phyloP scores from a whole-genome alignment of 92 coral and sea anemone species.

The Muricea muricata region DNA sequence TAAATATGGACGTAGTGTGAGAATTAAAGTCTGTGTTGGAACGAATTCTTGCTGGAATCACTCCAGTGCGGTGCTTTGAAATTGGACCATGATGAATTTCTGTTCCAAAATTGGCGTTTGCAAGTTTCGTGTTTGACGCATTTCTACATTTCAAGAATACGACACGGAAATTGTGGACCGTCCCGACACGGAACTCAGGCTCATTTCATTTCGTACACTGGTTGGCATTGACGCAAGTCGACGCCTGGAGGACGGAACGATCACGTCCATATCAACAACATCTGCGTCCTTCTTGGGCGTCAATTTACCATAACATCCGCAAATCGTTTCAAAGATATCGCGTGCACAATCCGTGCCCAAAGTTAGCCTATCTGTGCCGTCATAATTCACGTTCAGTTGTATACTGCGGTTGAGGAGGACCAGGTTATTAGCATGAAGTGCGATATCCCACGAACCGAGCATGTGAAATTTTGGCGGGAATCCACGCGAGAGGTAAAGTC shows the following conservation, averaged over 20 bases:
- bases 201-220: slow-evolving; percentile 31
- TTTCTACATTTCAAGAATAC: neutral
- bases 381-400: slow-evolving; percentile 31
- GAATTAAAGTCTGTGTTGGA: too few species aligned
- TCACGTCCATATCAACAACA: neutral
- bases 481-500: slow-evolving; percentile 50
- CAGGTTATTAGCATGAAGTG: slow-evolving; percentile 31
- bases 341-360: slow-evolving; percentile 29
- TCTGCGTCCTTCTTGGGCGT: neutral
- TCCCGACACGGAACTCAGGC: slow-evolving; percentile 1
- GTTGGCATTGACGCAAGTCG: slow-evolving; percentile 42
- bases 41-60: too few species aligned
- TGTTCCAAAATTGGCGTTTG: neutral
- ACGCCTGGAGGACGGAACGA: slow-evolving; percentile 6
- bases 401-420: slow-evolving; percentile 16
- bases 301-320: slow-evolving; percentile 13
- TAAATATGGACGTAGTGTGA: too few species aligned
- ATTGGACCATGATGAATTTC: neutral
- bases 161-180: slow-evolving; percentile 9
- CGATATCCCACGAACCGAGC: slow-evolving; percentile 44
- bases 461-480: slow-evolving; percentile 44
- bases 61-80: too few species aligned
- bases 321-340: slow-evolving; percentile 27
- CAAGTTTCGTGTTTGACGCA: too few species aligned
- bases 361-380: slow-evolving; percentile 32